Evolutionary conservation across 2,797 vertebrate genomes (phyloP).

Genomic region (Octomys mimax): DNA sequence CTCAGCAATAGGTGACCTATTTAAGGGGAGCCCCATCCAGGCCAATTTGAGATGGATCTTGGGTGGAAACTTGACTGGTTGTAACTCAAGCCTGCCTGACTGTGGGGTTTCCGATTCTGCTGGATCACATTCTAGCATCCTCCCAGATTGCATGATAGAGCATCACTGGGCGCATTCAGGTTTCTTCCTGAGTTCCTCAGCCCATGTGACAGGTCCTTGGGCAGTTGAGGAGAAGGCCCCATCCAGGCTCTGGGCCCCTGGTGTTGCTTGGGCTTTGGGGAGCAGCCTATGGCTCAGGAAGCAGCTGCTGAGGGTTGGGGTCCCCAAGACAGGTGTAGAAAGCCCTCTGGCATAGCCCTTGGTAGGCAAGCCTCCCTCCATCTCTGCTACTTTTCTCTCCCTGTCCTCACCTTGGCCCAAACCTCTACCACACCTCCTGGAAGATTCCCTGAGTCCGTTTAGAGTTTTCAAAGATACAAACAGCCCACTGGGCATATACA

Average conservation of each 20-base stretch:
- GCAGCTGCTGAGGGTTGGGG: background rate
- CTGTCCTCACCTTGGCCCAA: background rate
- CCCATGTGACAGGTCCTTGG: background rate
- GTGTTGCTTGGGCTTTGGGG: background rate
- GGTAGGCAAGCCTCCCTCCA: background rate
- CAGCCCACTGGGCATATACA: background rate
- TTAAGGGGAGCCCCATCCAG: background rate
- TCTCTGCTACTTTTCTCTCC: background rate
- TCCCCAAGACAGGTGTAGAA: background rate
- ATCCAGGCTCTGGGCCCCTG: background rate
- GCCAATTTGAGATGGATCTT: background rate
- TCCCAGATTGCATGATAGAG: fast-evolving
- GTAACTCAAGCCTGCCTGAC: background rate
- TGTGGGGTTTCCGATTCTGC: background rate
- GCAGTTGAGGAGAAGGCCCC: background rate
- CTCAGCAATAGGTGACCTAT: slow-evolving; percentile 25
- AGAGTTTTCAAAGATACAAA: background rate
- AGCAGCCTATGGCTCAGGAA: background rate
- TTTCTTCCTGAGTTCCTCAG: background rate
- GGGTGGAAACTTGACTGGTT: slow-evolving; percentile 55
- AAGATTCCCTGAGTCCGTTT: background rate
- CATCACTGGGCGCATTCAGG: fast-evolving
- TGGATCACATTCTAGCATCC: background rate
- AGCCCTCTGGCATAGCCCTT: background rate
- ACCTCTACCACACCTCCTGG: background rate